A percentile compares a stretch with the other conserved stretches of the same genome.
Evolutionary conservation across 1,140 invertebrate species (phyloP).

Genomic region (Gryon sp.): DNA sequence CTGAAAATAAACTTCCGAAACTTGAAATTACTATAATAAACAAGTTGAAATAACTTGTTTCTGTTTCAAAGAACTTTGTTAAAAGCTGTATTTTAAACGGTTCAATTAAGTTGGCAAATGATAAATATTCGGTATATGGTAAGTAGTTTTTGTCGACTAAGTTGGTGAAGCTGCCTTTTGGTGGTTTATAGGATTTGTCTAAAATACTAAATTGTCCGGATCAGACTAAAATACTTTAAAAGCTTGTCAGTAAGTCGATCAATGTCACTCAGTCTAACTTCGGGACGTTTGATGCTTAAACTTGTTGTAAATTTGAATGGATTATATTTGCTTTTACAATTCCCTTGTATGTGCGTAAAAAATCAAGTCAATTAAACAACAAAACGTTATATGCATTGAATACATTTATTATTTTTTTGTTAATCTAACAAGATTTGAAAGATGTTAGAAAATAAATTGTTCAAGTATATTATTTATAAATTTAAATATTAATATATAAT

Average conservation of each 20-base stretch:
- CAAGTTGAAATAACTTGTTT: too few species aligned
- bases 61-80: too few species aligned
- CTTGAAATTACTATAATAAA: too few species aligned
- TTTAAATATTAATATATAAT: too few species aligned
- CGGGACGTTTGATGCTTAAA: conserved; percentile 20
- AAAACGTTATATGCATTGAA: too few species aligned
- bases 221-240: conserved; percentile 43
- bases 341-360: neutral
- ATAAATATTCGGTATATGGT: neutral
- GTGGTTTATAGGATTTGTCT: conserved; percentile 37
- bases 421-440: too few species aligned
- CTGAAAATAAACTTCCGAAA: too few species aligned
- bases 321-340: conserved; percentile 6
- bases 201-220: conserved; percentile 31
- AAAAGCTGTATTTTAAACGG: neutral
- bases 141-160: conserved; percentile 1
- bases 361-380: too few species aligned
- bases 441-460: too few species aligned
- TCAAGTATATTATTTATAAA: too few species aligned
- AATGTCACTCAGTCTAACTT: conserved; percentile 35
- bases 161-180: conserved; percentile 1
- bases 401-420: too few species aligned
- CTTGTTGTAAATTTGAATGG: conserved; percentile 37
- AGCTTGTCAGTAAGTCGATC: conserved; percentile 40
- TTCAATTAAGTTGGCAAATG: neutral